Base-by-base conservation (phyloP, 2,797 vertebrate species). In the Typhlichthys subterraneus region DNA sequence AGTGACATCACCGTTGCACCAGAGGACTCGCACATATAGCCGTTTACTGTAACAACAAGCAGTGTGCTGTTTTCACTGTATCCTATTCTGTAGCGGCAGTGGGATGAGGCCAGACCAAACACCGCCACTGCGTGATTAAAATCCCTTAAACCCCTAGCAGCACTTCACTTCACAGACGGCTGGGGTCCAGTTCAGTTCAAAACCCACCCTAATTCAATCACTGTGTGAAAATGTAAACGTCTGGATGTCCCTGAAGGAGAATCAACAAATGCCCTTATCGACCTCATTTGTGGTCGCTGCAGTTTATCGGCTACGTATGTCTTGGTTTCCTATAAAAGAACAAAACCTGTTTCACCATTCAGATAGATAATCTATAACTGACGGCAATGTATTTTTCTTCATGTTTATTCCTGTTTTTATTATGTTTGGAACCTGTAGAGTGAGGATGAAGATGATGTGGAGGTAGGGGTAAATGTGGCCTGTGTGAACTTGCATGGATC, bases 361-460 rank as follows among this genome's bases (percentile, higher is more conserved):
- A 29, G 2, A 53, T 6, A 53, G 31, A 23, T 6, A 17, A 7
- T 23, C 12, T 47, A 29, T 29, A 12, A 15, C 11, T 15, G 9
- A 29, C 5, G 5, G 12, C 2, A 15, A 10, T 8, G 53, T 14
- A 13, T 46, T 51, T 53, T 12, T 51, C 14, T 14, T 59, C 45
- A 11, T 46, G 23, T 14, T 53, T 61, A 31, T 45, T 17, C 33
- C 10, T 76, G 78, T 72, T 33, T 63, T 72, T 83, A 75, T 90
- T 86, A 76, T 65, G 81, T 62, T 53, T 38, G 79, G 31, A 85
- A 84, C 69, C 72, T 87, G 38, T 93, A 98, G 96, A 98, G 94
- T 11, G 96, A 98, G 89, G 96, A 97, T 81, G 96, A 97, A 61
- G 93, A 95, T 76, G 94, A 96, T 63, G 69, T 78, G 59, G 95